These are phyloP conservation scores for Cololabis saira DNA, from an alignment of 2,113 vertebrate genomes.

Conservation along the genomic window DNA sequence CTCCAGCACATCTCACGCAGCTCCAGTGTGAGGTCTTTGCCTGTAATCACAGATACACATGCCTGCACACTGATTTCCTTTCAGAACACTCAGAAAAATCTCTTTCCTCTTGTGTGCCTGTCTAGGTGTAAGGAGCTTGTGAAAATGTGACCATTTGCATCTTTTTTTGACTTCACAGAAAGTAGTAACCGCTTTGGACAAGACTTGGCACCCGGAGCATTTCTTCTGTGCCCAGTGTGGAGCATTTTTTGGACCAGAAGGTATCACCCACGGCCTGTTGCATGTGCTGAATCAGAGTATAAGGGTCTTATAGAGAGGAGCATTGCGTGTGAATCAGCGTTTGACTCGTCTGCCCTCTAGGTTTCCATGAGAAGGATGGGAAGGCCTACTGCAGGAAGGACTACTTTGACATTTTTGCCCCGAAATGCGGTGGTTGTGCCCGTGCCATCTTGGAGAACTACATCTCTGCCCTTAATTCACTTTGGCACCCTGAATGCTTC, in stretches of 20 bases:
- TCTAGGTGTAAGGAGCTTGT: background rate
- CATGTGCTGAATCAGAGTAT: background rate
- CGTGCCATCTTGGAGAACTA: slow-evolving; percentile 96
- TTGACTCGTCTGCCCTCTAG: slow-evolving; percentile 69
- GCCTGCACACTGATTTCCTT: background rate
- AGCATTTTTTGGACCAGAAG: slow-evolving; percentile 74
- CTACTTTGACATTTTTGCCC: slow-evolving; percentile 97
- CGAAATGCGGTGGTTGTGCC: slow-evolving; percentile 94
- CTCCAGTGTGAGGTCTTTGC: slow-evolving; percentile 17
- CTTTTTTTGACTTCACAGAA: slow-evolving; percentile 80
- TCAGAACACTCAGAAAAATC: background rate
- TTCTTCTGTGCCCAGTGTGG: slow-evolving; percentile 95
- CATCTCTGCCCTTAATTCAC: slow-evolving; percentile 94
- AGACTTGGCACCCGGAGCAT: slow-evolving; percentile 97
- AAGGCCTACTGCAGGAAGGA: slow-evolving; percentile 96
- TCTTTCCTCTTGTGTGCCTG: background rate
- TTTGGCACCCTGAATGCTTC: slow-evolving; percentile 97
- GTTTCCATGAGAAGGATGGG: slow-evolving; percentile 96
- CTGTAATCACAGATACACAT: background rate
- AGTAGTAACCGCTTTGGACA: slow-evolving; percentile 89
- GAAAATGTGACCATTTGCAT: background rate
- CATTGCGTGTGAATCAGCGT: background rate
- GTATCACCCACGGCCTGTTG: slow-evolving; percentile 29
- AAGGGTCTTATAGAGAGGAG: background rate
- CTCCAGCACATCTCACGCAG: slow-evolving; percentile 26